phyloP scores from a whole-genome alignment of 2,797 vertebrate species.

The Myotis planiceps region DNA sequence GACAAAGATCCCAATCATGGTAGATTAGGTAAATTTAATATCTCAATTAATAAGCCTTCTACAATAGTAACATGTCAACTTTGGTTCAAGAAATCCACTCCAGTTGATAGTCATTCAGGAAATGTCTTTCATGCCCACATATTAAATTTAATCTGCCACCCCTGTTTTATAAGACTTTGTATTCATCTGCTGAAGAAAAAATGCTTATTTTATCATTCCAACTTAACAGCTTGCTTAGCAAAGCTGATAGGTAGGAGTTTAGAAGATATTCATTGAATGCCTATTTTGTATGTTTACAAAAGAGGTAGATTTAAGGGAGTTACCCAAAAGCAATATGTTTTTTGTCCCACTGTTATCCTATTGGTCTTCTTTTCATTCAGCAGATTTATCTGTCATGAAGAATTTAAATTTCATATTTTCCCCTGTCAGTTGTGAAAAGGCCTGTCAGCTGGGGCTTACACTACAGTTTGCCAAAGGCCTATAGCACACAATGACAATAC shows the following conservation, averaged over 20 bases:
- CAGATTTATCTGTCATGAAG: conserved; percentile 96
- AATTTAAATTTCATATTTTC: conserved; percentile 99
- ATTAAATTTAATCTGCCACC: conserved; percentile 94
- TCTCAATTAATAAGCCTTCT: conserved; percentile 90
- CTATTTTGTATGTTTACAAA: conserved; percentile 78
- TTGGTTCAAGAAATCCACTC: conserved; percentile 87
- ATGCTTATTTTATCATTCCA: conserved; percentile 71
- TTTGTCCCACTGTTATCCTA: conserved; percentile 73
- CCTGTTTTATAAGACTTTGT: conserved; percentile 87
- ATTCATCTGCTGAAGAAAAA: conserved; percentile 81
- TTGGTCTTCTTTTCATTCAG: conserved; percentile 90
- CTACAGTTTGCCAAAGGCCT: conserved; percentile 95
- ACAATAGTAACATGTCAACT: conserved; percentile 88
- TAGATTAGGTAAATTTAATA: conserved; percentile 89
- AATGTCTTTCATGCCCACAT: conserved; percentile 93
- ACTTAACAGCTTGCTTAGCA: conserved; percentile 78
- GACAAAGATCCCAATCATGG: conserved; percentile 85
- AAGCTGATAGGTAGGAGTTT: conserved; percentile 76
- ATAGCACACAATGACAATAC: conserved; percentile 94
- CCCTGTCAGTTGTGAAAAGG: conserved; percentile 96
- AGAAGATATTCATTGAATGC: conserved; percentile 76
- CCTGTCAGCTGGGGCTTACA: conserved; percentile 97
- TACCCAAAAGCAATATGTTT: conserved; percentile 20
- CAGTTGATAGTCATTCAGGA: conserved; percentile 91
- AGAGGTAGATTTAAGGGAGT: conserved; percentile 76